These are phyloP conservation scores for Notolepis coatsorum DNA, from an alignment of 2,797 vertebrate genomes.

Conservation along the genomic window DNA sequence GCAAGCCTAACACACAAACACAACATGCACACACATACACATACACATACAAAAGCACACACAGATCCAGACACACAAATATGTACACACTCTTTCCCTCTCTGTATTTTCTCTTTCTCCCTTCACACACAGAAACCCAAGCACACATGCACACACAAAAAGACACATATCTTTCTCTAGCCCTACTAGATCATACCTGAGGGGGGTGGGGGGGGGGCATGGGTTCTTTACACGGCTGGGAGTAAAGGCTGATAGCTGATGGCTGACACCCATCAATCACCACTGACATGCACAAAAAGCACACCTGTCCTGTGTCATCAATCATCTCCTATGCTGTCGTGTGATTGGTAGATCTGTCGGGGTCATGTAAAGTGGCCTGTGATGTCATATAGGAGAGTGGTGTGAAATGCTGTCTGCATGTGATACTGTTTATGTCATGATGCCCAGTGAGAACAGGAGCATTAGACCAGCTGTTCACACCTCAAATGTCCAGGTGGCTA, in stretches of 20 bases:
- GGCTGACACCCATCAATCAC: constrained; percentile 33
- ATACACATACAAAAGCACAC: too few species aligned
- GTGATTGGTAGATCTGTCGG: constrained; percentile 24
- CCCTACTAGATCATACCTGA: too few species aligned
- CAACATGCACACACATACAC: too few species aligned
- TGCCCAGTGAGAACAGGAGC: constrained; percentile 42
- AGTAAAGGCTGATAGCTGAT: constrained; percentile 26
- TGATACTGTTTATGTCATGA: constrained; percentile 2
- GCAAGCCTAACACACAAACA: too few species aligned
- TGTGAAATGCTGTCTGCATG: neutral
- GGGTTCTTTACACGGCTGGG: neutral
- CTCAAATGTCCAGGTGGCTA: neutral
- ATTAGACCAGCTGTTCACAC: neutral
- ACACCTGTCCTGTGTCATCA: constrained; percentile 11
- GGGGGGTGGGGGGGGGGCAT: neutral
- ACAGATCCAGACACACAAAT: too few species aligned
- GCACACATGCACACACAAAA: too few species aligned
- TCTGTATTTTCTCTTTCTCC: too few species aligned
- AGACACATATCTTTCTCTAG: too few species aligned
- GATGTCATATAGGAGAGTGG: neutral
- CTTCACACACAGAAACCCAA: too few species aligned
- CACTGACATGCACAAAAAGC: constrained; percentile 33
- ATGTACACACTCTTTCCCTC: too few species aligned
- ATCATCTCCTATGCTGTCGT: neutral
- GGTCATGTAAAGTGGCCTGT: constrained; percentile 11